These are phyloP conservation scores for Ciona savignyi DNA, from an alignment of 23 tunicate species.

Conservation along the genomic window DNA sequence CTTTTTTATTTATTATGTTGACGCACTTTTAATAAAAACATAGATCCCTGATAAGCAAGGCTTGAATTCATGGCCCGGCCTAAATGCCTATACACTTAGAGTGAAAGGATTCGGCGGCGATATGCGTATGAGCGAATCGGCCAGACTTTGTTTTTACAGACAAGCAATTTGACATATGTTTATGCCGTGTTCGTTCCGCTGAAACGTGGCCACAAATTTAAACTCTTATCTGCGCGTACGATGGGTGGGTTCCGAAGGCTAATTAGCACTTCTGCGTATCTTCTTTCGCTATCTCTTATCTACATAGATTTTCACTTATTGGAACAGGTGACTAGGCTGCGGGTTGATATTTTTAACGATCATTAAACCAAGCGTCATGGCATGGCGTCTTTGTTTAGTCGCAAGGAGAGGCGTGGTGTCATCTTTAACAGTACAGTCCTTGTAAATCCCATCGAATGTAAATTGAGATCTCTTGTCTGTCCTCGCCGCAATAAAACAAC, in stretches of 20 bases:
- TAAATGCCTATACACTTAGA: too few relatives aligned
- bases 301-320: not conserved
- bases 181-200: not conserved
- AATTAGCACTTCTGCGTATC: slow-evolving; percentile 1
- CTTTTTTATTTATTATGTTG: too few relatives aligned
- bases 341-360: not conserved
- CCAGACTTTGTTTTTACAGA: not conserved
- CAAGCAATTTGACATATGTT: not conserved
- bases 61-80: too few relatives aligned
- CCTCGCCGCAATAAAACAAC: not conserved
- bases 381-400: not conserved
- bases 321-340: not conserved
- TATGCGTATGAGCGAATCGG: too few relatives aligned
- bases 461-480: not conserved
- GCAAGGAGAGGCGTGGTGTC: too few relatives aligned
- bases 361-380: not conserved
- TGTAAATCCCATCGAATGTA: not conserved
- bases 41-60: too few relatives aligned
- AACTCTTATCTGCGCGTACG: not conserved
- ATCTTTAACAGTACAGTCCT: too few relatives aligned
- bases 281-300: not conserved
- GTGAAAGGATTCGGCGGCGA: too few relatives aligned
- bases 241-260: not conserved
- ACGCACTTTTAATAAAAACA: too few relatives aligned
- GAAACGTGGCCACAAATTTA: not conserved